These are phyloP conservation scores for Eretmocerus hayati DNA, from an alignment of 2,888 invertebrate species.

Conservation along the genomic window DNA sequence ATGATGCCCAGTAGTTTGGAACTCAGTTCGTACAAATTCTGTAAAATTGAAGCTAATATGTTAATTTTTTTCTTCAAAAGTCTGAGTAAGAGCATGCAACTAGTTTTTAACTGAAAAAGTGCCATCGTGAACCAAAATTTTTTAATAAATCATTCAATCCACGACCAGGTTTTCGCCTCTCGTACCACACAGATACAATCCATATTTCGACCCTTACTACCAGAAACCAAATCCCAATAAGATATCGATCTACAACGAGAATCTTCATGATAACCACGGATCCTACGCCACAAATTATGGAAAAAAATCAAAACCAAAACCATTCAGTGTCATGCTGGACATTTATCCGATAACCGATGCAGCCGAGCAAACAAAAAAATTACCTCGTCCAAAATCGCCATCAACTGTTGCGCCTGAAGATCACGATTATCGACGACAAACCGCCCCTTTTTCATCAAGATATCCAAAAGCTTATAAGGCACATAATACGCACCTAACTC, in stretches of 20 bases:
- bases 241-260: constrained; percentile 24
- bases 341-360: constrained; percentile 53
- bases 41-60: no score
- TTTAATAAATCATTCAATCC: no score
- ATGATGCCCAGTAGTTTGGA: no score
- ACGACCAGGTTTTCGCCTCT: constrained; percentile 41
- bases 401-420: constrained; percentile 27
- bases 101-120: no score
- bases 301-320: constrained; percentile 44
- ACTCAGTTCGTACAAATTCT: no score
- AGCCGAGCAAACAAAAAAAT: constrained; percentile 33
- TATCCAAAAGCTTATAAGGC: constrained; percentile 27
- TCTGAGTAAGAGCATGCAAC: no score
- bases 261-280: constrained; percentile 29
- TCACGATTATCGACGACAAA: constrained; percentile 29
- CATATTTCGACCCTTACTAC: constrained; percentile 33
- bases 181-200: constrained; percentile 36
- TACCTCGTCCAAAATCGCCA: background rate
- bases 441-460: constrained; percentile 25
- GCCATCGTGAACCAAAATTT: no score
- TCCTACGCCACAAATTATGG: constrained; percentile 22
- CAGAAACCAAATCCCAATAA: constrained; percentile 30
- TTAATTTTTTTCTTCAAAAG: no score
- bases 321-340: constrained; percentile 61
- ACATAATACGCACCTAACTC: constrained; percentile 24